Conservation (phyloP, 1,140 invertebrate genomes). For the Teleogryllus occipitalis region DNA sequence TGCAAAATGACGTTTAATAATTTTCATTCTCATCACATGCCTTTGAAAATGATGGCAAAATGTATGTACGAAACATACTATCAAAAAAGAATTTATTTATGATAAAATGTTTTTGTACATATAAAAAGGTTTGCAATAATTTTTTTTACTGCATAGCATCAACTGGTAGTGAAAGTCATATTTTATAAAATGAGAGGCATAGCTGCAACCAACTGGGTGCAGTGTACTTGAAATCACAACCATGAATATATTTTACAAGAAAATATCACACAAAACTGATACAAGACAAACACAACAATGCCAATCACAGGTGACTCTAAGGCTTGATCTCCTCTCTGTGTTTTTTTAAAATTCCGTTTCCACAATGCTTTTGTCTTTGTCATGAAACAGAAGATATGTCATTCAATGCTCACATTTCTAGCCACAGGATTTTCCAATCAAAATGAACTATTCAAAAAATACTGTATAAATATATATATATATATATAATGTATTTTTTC, state of each 20-base stretch:
- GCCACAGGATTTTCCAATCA: too few relatives aligned
- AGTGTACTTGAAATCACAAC: background rate
- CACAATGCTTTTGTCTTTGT: too few relatives aligned
- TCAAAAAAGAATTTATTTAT: slow-evolving; percentile 2
- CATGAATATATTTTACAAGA: background rate
- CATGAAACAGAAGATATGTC: too few relatives aligned
- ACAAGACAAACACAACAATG: background rate
- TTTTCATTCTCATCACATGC: background rate
- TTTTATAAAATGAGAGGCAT: background rate
- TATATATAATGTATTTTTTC: too few relatives aligned
- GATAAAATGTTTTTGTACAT: slow-evolving; percentile 1
- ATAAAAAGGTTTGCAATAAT: background rate
- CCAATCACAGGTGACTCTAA: background rate
- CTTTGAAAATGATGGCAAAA: background rate
- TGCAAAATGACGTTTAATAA: background rate
- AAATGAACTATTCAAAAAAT: too few relatives aligned
- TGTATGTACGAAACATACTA: background rate
- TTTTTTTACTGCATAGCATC: background rate
- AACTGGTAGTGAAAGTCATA: background rate
- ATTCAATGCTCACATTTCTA: too few relatives aligned
- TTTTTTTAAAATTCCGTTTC: too few relatives aligned
- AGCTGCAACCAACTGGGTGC: background rate
- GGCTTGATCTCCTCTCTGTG: too few relatives aligned
- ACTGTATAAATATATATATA: too few relatives aligned
- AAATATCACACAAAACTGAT: background rate